These are phyloP conservation scores for Meteorus cinctellus DNA, from an alignment of 2,888 invertebrate genomes.

Conservation along the genomic window DNA sequence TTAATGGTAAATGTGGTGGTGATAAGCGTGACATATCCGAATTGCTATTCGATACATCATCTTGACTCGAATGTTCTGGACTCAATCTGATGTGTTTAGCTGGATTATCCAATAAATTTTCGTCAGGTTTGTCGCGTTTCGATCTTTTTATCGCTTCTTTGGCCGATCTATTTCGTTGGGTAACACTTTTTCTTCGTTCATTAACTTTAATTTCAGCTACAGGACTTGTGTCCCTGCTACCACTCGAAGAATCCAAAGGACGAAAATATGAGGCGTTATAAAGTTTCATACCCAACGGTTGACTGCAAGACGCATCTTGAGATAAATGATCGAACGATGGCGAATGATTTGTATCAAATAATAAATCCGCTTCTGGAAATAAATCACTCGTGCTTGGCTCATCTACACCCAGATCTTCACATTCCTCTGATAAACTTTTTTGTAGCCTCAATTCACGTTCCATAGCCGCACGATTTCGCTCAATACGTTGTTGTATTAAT, in stretches of 20 bases:
- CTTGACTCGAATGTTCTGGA: constrained; percentile 66
- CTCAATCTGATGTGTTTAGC: constrained; percentile 62
- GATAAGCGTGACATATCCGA: constrained; percentile 66
- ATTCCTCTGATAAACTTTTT: constrained; percentile 85
- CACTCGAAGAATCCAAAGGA: constrained; percentile 71
- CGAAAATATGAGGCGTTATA: constrained; percentile 69
- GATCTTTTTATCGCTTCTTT: constrained; percentile 55
- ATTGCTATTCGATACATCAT: constrained; percentile 68
- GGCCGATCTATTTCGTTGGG: constrained; percentile 56
- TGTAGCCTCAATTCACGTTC: constrained; percentile 77
- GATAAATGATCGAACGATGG: constrained; percentile 78
- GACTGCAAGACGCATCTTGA: constrained; percentile 73
- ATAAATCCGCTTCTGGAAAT: constrained; percentile 84
- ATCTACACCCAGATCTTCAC: constrained; percentile 86
- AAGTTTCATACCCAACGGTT: constrained; percentile 64
- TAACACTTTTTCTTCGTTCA: constrained; percentile 62
- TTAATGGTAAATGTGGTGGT: constrained; percentile 56
- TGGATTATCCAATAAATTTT: constrained; percentile 51
- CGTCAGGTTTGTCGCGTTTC: constrained; percentile 55
- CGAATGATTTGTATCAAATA: constrained; percentile 83
- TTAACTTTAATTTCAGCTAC: constrained; percentile 70
- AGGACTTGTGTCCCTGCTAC: constrained; percentile 73
- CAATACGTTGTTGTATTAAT: constrained; percentile 64
- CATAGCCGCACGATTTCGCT: constrained; percentile 75
- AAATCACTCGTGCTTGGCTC: constrained; percentile 87